Evolutionary conservation across 2,113 vertebrate genomes (phyloP), one percentile per base, ranked within the genome.

Genomic region (Aptenodytes patagonicus): DNA sequence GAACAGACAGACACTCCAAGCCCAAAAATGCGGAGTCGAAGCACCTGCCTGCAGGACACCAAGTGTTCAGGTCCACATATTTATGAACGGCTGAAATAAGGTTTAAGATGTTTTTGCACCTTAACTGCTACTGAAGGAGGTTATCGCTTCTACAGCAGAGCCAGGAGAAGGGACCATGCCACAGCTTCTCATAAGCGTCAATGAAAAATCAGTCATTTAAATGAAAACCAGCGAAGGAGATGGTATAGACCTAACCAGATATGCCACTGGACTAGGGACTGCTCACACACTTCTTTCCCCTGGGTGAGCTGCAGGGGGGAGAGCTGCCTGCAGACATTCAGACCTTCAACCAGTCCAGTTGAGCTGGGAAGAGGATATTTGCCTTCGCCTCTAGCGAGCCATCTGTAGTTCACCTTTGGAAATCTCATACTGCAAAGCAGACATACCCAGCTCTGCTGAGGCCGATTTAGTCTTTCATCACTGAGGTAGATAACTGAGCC

Each of bases 401-500:
- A 17, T 61, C 46, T 10, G 54, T 0, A 25, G 44, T 3, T 68
- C 1, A 4, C 31, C 76, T 82, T n/a, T 57, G 81, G 51, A 82
- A 77, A 29, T 5, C 64, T 71, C 54, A 1, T 18, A 8, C 47
- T 31, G 40, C 42, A 28, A 16, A 64, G 81, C 70, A 87, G 57
- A 25, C 32, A 3, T 15, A 24, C 1, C 34, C 83, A 78, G 69
- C 65, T 61, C 79, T 42, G 55, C 65, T 15, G 51, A 87, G 61
- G 38, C 34, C 25, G 70, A 5, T 17, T 28, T 13, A 17, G 66
- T 19, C n/a, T 20, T 69, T 32, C 49, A 47, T 12, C 15, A 11
- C 36, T 13, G 22, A 3, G 13, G 22, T 9, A 77, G n/a, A 38
- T 1, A 64, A 34, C 13, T 0, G 1, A 70, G 38, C 32, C 49